Base-by-base conservation (phyloP, 2,797 vertebrate genomes). In the Melanotaenia maccullochi region DNA sequence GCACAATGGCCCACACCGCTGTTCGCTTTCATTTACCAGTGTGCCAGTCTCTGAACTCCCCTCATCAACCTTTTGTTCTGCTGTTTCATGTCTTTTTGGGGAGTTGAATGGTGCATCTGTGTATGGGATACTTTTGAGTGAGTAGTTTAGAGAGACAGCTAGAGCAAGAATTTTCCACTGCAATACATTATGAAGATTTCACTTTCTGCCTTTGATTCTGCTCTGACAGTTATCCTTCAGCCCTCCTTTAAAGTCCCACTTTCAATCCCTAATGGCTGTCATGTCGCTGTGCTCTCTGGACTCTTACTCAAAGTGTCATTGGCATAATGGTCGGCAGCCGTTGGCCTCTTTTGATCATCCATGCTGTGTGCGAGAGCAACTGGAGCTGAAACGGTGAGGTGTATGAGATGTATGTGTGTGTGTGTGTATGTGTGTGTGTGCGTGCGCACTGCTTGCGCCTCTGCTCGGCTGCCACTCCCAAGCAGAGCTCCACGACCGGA, bases 221-320 rank as follows among this genome's bases (percentile, higher is more conserved):
- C 83, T 79, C 93, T 95, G 95, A 95, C 94, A 95, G 92, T 94
- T 94, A 92, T 94, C 94, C 94, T 94, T 95, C 95, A 95, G 94
- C 91, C 91, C 86, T 88, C 91, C 93, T 95, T 95, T 95, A 94
- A 95, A 95, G 95, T 93, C 91, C 93, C 93, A 93, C 94, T 94
- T 95, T 94, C 92, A 92, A 94, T 93, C 93, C 92, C 93, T 95
- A 95, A 95, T 95, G 95, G 94, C 94, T 95, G 95, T 95, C 95
- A 95, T 95, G 95, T 95, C 93, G 92, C 92, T 88, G 92, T 68
- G 88, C 92, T 93, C 94, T 94, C 93, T 88, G 94, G 95, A 95
- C 94, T 95, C 94, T 95, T 94, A 95, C 94, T 95, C 92, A 94
- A 94, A 94, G 95, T 95, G 95, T 95, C 95, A 95, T 94, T 93